phyloP scores from a whole-genome alignment of 37 sponge, comb jelly and placozoan species.

The Corticium candelabrum region DNA sequence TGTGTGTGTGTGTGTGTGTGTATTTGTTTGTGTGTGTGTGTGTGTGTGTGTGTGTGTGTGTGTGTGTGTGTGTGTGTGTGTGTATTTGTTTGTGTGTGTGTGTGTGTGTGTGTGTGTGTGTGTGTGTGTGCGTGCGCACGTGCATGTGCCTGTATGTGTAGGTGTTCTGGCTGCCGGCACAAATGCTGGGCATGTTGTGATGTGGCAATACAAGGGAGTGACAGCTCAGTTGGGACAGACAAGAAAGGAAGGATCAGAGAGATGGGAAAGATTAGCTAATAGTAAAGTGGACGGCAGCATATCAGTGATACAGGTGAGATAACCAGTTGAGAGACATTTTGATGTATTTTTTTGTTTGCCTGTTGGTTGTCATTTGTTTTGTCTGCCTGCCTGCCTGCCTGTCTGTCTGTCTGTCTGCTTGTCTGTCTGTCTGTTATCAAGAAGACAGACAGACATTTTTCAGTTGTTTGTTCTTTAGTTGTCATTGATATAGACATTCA shows the following conservation, averaged over 20 bases:
- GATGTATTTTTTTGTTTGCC: not conserved
- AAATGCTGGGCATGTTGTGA: constrained; percentile 45
- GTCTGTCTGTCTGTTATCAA: too few species aligned
- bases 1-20: not conserved
- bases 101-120: constrained; percentile 6
- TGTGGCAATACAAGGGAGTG: constrained; percentile 50
- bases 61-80: not conserved
- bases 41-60: constrained; percentile 1
- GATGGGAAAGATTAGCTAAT: constrained; percentile 42
- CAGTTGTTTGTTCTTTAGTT: too few species aligned
- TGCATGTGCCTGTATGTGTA: constrained; percentile 11
- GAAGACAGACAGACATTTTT: too few species aligned
- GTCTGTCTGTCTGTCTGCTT: too few species aligned
- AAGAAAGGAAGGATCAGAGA: constrained; percentile 6
- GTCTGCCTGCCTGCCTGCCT: too few species aligned
- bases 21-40: too few species aligned
- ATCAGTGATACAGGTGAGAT: constrained; percentile 30
- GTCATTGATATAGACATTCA: too few species aligned
- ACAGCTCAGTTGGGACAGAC: not conserved
- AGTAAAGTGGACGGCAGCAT: constrained; percentile 23
- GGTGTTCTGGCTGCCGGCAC: constrained; percentile 78
- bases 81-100: too few species aligned
- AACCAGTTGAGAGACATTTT: not conserved
- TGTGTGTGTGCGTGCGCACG: constrained; percentile 6
- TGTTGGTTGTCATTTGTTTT: too few species aligned